These are phyloP conservation scores for Piprites chloris DNA, from an alignment of 2,113 vertebrate species.

Conservation along the genomic window DNA sequence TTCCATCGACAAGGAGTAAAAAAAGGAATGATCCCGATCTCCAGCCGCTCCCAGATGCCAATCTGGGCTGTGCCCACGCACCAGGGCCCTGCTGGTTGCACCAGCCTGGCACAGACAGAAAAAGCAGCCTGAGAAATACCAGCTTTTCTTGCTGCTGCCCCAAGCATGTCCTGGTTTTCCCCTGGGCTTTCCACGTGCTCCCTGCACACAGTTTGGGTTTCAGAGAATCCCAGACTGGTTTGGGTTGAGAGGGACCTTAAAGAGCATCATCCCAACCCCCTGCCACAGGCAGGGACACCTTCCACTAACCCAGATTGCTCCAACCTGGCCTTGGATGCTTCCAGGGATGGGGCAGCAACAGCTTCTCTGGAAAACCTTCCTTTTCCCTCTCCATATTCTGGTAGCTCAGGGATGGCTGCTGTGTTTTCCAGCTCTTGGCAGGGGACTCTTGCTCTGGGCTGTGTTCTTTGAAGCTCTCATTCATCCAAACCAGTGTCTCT, in stretches of 20 bases:
- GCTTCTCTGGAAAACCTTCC: not conserved
- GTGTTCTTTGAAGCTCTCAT: not conserved
- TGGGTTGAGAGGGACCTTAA: not conserved
- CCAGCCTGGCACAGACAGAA: not conserved
- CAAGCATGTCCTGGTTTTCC: not conserved
- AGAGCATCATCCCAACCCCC: not conserved
- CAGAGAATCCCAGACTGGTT: not conserved
- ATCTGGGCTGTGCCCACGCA: fast-evolving
- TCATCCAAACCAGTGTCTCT: not conserved
- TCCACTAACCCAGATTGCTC: not conserved
- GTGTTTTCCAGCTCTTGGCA: not conserved
- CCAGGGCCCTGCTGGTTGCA: not conserved
- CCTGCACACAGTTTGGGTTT: not conserved
- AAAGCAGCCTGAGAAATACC: not conserved
- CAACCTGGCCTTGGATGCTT: not conserved
- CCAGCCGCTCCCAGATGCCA: not conserved
- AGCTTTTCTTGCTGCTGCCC: not conserved
- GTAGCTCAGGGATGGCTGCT: not conserved
- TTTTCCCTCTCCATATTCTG: not conserved
- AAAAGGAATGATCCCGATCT: not conserved
- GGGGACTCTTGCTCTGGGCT: not conserved
- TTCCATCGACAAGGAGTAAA: not conserved
- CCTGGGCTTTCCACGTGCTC: not conserved
- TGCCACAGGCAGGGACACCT: not conserved
- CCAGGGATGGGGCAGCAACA: not conserved